phyloP scores from a whole-genome alignment of 2,797 vertebrate genomes.

The Pipistrellus pipistrellus region DNA sequence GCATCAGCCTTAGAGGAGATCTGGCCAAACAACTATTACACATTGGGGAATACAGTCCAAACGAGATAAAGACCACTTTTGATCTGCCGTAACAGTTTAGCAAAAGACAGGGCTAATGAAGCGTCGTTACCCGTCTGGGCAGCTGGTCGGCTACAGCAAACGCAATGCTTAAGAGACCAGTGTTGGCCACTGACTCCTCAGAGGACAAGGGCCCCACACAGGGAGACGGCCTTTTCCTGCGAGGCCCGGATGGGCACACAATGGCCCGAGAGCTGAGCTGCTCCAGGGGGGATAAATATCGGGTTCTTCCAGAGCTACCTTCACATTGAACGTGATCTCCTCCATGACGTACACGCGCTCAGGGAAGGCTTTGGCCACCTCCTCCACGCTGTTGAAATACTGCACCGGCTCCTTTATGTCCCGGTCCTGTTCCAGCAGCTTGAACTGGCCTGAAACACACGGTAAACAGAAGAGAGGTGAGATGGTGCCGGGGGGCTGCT shows the following conservation, averaged over 20 bases:
- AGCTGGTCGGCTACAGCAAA: background rate
- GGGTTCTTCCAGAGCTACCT: slow-evolving; percentile 91
- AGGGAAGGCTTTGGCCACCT: slow-evolving; percentile 99
- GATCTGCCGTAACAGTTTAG: background rate
- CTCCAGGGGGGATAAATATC: slow-evolving; percentile 86
- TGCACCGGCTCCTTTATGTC: slow-evolving; percentile 99
- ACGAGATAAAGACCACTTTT: background rate
- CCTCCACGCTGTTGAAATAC: slow-evolving; percentile 99
- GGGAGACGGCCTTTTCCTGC: background rate
- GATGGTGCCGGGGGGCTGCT: slow-evolving; percentile 86
- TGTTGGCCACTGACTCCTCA: background rate
- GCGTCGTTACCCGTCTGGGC: background rate
- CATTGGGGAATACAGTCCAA: slow-evolving; percentile 26
- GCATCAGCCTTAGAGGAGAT: background rate
- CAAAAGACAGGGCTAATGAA: slow-evolving; percentile 10
- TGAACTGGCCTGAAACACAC: slow-evolving; percentile 96
- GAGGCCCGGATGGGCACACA: background rate
- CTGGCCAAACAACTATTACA: background rate
- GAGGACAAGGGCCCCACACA: no score
- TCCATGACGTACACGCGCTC: slow-evolving; percentile 99
- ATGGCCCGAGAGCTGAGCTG: slow-evolving; percentile 79
- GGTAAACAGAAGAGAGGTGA: slow-evolving; percentile 87
- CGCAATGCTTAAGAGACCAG: background rate
- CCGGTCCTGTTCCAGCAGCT: slow-evolving; percentile 99
- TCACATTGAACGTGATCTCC: slow-evolving; percentile 99